Evolutionary conservation across 2,797 vertebrate species (phyloP).

Genomic region (Tenualosa ilisha): DNA sequence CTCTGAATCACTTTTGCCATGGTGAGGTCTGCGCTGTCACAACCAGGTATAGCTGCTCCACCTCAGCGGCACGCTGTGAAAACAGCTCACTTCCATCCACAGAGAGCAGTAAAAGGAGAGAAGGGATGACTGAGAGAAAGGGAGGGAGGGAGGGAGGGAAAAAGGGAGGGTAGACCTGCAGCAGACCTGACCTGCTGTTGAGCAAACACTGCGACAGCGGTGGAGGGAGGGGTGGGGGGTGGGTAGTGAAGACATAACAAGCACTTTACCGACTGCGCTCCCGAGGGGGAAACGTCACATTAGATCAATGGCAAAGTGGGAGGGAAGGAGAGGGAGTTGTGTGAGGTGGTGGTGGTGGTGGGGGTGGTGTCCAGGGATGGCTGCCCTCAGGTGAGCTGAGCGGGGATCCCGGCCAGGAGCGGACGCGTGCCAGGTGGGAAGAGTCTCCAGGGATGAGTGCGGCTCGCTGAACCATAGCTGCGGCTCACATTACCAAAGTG

Average conservation of each 20-base stretch:
- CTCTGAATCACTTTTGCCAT: background rate
- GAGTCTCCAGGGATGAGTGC: slow-evolving; percentile 72
- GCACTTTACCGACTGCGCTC: background rate
- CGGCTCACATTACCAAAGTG: slow-evolving; percentile 22
- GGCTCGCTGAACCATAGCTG: slow-evolving; percentile 71
- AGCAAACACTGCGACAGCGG: background rate
- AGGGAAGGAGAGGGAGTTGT: background rate
- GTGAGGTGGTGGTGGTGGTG: background rate
- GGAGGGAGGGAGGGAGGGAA: background rate
- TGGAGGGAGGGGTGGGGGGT: background rate
- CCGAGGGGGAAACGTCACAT: background rate
- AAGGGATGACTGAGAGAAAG: background rate
- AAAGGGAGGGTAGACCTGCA: background rate
- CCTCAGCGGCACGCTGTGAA: background rate
- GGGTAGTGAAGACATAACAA: background rate
- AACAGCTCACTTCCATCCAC: slow-evolving; percentile 1
- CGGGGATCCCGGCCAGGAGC: slow-evolving; percentile 68
- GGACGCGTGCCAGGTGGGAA: slow-evolving; percentile 75
- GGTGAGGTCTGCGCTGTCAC: background rate
- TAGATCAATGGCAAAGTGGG: background rate
- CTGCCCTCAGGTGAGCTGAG: slow-evolving; percentile 51
- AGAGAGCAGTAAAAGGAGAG: slow-evolving; percentile 3
- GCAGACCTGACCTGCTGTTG: slow-evolving; percentile 5
- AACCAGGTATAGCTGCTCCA: background rate
- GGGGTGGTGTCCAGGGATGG: background rate